These are phyloP conservation scores for Drosophila rufa DNA, from an alignment of 1,140 invertebrate species.

Conservation along the genomic window DNA sequence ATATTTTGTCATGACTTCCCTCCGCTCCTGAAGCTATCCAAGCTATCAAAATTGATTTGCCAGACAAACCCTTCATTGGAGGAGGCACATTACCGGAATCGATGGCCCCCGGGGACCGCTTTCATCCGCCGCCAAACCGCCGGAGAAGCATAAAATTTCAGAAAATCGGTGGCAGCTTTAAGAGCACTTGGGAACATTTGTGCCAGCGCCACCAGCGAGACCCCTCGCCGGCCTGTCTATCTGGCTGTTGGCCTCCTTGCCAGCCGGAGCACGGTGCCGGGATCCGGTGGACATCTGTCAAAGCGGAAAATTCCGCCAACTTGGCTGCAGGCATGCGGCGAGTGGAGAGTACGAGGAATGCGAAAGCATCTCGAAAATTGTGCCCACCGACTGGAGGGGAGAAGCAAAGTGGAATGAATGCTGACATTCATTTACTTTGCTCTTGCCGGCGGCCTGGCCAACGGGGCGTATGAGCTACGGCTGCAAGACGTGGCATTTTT, in stretches of 20 bases:
- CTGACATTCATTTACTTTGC: constrained; percentile 76
- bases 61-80: constrained; percentile 20
- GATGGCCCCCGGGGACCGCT: constrained; percentile 51
- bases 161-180: constrained; percentile 44
- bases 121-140: constrained; percentile 15
- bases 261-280: constrained; percentile 29
- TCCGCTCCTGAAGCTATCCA: neutral
- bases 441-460: constrained; percentile 50
- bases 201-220: neutral
- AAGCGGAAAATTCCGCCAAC: constrained; percentile 39
- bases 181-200: constrained; percentile 33
- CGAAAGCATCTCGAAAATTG: constrained; percentile 45
- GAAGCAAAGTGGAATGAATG: constrained; percentile 3
- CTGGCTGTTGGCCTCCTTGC: constrained; percentile 18
- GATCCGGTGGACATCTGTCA: constrained; percentile 48
- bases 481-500: constrained; percentile 61
- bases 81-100: constrained; percentile 36
- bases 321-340: constrained; percentile 23
- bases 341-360: neutral
- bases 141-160: constrained; percentile 24
- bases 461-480: constrained; percentile 69
- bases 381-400: constrained; percentile 7
- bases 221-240: constrained; percentile 18
- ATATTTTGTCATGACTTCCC: neutral
- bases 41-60: constrained; percentile 19